Percentiles rank a stretch among this genome's conserved stretches.
phyloP scores from a whole-genome alignment of 2,888 invertebrate species.

The Tachina grossa region DNA sequence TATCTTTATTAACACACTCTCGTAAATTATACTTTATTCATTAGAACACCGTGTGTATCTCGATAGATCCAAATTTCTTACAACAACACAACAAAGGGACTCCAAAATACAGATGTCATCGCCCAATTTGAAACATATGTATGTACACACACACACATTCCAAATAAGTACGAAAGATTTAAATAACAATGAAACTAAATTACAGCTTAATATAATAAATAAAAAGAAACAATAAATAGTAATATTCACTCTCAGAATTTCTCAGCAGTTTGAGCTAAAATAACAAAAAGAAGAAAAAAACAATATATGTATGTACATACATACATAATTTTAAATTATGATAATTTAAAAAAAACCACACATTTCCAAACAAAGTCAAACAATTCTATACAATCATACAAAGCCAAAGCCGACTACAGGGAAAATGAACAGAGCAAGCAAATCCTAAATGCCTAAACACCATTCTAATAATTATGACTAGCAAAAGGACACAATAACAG shows the following conservation, averaged over 20 bases:
- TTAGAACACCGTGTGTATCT: background rate
- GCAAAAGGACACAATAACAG: background rate
- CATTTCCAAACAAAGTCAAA: conserved; percentile 6
- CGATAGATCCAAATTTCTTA: background rate
- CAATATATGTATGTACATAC: background rate
- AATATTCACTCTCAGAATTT: background rate
- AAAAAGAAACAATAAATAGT: background rate
- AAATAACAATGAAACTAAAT: conserved; percentile 18
- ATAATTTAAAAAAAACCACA: conserved; percentile 18
- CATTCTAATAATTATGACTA: background rate
- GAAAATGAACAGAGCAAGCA: background rate
- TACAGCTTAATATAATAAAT: background rate
- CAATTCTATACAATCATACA: background rate
- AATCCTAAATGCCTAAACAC: background rate
- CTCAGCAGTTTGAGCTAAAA: background rate
- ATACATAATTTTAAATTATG: background rate
- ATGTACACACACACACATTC: background rate
- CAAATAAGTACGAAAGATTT: background rate
- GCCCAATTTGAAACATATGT: background rate
- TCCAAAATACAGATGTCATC: background rate
- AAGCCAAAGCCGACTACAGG: background rate
- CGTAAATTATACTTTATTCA: no score
- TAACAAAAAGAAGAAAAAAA: background rate
- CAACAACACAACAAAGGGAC: background rate
- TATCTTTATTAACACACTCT: no score